A percentile compares a stretch with the other conserved stretches of the same genome.
These are phyloP conservation scores for Spinibarbus caldwelli DNA, from an alignment of 2,797 vertebrate species.

Conservation along the genomic window DNA sequence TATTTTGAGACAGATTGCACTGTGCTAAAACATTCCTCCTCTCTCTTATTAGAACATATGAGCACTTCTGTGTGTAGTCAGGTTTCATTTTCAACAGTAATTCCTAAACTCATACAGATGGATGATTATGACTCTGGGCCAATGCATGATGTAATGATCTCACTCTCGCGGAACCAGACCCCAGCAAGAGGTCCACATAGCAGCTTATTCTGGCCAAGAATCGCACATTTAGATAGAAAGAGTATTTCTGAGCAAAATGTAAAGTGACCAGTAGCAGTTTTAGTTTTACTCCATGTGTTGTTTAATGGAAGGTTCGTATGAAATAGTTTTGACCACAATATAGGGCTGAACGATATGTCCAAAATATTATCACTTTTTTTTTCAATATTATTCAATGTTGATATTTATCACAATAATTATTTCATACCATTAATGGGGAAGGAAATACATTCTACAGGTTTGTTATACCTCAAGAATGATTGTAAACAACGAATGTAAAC, in stretches of 20 bases:
- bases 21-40: conserved; percentile 43
- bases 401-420: not conserved
- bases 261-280: not conserved
- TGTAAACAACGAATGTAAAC: too few species aligned
- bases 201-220: not conserved
- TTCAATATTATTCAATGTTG: not conserved
- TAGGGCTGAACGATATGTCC: not conserved
- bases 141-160: conserved; percentile 28
- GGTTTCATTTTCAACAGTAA: conserved; percentile 45
- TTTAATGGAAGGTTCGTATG: not conserved
- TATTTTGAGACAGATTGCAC: conserved; percentile 49
- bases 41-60: conserved; percentile 41
- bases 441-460: not conserved
- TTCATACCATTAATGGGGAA: not conserved
- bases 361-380: not conserved
- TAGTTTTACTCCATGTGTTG: not conserved
- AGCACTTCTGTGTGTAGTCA: conserved; percentile 37
- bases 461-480: not conserved
- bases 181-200: not conserved
- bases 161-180: not conserved
- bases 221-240: not conserved
- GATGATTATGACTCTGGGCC: conserved; percentile 24
- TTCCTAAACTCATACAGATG: conserved; percentile 29
- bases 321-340: not conserved
- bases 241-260: not conserved